phyloP scores from a whole-genome alignment of 2,113 vertebrate genomes.

The Oxygymnocypris stewartii region DNA sequence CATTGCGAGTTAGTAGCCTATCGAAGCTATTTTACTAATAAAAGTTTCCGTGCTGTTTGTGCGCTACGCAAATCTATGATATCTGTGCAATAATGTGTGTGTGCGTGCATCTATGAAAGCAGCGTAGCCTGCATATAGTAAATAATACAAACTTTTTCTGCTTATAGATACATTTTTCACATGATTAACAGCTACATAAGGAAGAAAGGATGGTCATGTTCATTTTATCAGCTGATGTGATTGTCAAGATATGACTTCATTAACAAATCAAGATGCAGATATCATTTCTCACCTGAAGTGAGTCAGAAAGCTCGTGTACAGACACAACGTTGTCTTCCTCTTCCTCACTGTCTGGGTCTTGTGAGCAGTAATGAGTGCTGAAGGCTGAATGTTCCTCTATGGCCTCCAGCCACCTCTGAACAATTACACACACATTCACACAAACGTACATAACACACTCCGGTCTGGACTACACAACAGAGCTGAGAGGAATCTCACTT shows the following conservation, averaged over 20 bases:
- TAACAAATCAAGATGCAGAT: not conserved
- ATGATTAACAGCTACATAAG: not conserved
- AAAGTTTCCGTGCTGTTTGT: too few species aligned
- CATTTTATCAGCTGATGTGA: not conserved
- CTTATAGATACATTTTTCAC: not conserved
- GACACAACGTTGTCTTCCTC: conserved; percentile 81
- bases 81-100: too few species aligned
- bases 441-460: not conserved
- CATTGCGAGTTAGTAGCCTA: too few species aligned
- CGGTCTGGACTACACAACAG: not conserved
- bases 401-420: conserved; percentile 86
- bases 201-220: not conserved
- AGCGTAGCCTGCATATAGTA: too few species aligned
- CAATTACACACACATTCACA: conserved; percentile 23
- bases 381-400: conserved; percentile 93
- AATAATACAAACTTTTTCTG: not conserved
- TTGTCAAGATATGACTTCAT: not conserved
- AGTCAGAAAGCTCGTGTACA: conserved; percentile 77
- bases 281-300: conserved; percentile 78
- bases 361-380: conserved; percentile 96
- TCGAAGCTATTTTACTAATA: too few species aligned
- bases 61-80: too few species aligned
- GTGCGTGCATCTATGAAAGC: too few species aligned
- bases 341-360: conserved; percentile 88
- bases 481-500: conserved; percentile 73